Conservation (phyloP, 2,797 vertebrate species). For the Paratrypauchen microcephalus region DNA sequence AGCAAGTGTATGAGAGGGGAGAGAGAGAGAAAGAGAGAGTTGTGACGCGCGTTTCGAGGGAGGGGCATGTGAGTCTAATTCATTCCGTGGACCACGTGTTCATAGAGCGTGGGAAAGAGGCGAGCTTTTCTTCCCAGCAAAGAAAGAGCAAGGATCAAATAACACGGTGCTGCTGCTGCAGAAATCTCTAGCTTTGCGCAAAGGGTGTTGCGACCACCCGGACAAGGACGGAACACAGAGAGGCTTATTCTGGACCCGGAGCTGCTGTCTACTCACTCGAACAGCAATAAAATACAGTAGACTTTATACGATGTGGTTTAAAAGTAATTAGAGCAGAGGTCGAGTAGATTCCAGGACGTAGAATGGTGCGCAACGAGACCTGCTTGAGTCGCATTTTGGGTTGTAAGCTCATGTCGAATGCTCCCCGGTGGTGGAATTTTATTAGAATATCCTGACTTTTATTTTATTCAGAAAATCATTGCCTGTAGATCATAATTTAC, state of each 20-base stretch:
- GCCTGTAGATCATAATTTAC: neutral
- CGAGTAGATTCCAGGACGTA: constrained; percentile 17
- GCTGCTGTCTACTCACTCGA: constrained; percentile 43
- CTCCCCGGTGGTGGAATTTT: neutral
- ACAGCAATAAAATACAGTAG: constrained; percentile 41
- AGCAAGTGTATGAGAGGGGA: constrained; percentile 30
- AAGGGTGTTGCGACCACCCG: constrained; percentile 65
- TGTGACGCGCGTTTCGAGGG: constrained; percentile 78
- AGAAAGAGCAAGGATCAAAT: constrained; percentile 85
- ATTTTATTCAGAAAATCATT: neutral
- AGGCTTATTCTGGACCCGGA: constrained; percentile 43
- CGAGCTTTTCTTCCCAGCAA: constrained; percentile 97
- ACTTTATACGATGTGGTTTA: constrained; percentile 11
- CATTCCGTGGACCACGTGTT: constrained; percentile 91
- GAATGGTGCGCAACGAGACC: neutral
- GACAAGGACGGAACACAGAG: constrained; percentile 58
- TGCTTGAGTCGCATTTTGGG: neutral
- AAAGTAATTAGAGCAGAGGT: constrained; percentile 2
- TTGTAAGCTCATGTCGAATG: neutral
- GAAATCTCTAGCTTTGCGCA: constrained; percentile 59
- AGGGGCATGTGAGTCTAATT: constrained; percentile 85
- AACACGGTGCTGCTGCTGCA: constrained; percentile 76
- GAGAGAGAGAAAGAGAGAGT: constrained; percentile 36
- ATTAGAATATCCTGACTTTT: neutral
- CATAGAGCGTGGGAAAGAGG: constrained; percentile 98